These are phyloP conservation scores for Catocala sponsa DNA, from an alignment of 2,888 invertebrate genomes.

Conservation along the genomic window DNA sequence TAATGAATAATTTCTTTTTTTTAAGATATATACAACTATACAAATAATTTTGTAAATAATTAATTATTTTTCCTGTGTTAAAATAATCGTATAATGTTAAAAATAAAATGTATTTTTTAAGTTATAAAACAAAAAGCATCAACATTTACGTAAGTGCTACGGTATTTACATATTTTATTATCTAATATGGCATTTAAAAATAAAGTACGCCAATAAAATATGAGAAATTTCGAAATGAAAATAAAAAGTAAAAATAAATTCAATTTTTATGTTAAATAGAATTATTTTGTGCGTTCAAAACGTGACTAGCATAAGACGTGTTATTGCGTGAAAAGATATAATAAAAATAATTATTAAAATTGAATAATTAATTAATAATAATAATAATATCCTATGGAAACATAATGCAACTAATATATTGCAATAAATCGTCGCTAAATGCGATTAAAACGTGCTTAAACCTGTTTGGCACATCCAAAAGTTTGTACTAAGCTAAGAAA, in stretches of 20 bases:
- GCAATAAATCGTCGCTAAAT: constrained; percentile 72
- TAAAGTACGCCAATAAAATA: constrained; percentile 68
- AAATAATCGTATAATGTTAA: constrained; percentile 68
- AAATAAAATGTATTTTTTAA: constrained; percentile 55
- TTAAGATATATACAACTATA: constrained; percentile 73
- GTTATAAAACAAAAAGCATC: constrained; percentile 70
- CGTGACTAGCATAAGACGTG: constrained; percentile 87
- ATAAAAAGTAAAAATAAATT: constrained; percentile 55
- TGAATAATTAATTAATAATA: constrained; percentile 54
- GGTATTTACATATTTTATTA: constrained; percentile 79
- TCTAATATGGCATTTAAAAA: constrained; percentile 85
- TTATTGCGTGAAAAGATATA: constrained; percentile 82
- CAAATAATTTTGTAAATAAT: constrained; percentile 80
- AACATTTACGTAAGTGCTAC: constrained; percentile 76
- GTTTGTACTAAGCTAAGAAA: constrained; percentile 84
- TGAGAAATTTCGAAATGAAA: constrained; percentile 55
- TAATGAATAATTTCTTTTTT: constrained; percentile 67
- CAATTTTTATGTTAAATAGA: constrained; percentile 66
- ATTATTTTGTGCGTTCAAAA: constrained; percentile 83
- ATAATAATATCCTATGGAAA: constrained; percentile 65
- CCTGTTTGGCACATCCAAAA: constrained; percentile 85
- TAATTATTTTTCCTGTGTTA: constrained; percentile 68
- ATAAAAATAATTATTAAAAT: constrained; percentile 62
- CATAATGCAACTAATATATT: constrained; percentile 71
- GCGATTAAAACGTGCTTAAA: constrained; percentile 78